A percentile compares a stretch with the other conserved stretches of the same genome.
phyloP scores from a whole-genome alignment of 1,140 invertebrate genomes.

The Drosophila sturtevanti region DNA sequence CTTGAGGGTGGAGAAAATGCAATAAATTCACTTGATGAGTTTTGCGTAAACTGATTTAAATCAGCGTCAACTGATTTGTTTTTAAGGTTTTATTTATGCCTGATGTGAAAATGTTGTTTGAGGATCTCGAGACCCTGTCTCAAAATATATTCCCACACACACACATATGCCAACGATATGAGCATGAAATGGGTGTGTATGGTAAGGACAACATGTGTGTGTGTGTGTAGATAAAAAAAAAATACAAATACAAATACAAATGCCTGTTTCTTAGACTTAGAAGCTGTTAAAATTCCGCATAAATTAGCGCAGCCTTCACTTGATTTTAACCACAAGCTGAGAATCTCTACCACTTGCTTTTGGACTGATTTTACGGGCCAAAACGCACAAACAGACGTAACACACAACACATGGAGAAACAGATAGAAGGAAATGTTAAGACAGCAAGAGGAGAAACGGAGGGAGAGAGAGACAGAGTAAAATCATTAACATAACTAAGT shows the following conservation, averaged over 20 bases:
- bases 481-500: conserved; percentile 52
- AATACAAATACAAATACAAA: conserved; percentile 45
- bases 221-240: conserved; percentile 18
- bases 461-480: neutral
- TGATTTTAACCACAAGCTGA: conserved; percentile 16
- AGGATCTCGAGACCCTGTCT: neutral
- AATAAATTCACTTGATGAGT: conserved; percentile 66
- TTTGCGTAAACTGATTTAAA: conserved; percentile 72
- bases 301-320: conserved; percentile 53
- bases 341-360: neutral
- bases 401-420: conserved; percentile 4
- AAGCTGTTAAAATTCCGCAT: conserved; percentile 73
- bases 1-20: neutral
- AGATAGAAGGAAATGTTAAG: neutral
- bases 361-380: neutral
- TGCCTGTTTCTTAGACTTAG: conserved; percentile 43
- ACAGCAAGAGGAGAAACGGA: conserved; percentile 12
- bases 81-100: conserved; percentile 60
- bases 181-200: too few species aligned
- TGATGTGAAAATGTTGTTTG: conserved; percentile 41
- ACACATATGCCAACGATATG: conserved; percentile 8
- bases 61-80: conserved; percentile 61
- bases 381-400: conserved; percentile 15
- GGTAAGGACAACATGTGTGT: conserved; percentile 18
- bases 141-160: conserved; percentile 49